These are phyloP conservation scores for Drosophila paranaensis DNA, from an alignment of 2,888 invertebrate species.

Conservation along the genomic window DNA sequence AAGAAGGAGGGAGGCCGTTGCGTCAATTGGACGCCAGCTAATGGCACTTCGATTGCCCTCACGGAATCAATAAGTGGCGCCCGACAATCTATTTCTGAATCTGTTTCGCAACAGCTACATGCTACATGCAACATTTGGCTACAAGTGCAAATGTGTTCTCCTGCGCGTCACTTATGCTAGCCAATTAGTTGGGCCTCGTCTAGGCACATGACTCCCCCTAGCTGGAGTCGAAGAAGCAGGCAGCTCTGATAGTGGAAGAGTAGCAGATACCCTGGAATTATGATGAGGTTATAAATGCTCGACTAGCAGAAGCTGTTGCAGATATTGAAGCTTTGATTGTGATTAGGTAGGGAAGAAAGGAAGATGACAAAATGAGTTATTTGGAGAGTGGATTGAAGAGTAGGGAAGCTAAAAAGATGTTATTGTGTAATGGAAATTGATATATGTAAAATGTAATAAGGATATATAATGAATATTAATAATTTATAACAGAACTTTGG, in stretches of 20 bases:
- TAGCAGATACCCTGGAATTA: neutral
- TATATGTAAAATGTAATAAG: no score
- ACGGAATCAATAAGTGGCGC: conserved; percentile 30
- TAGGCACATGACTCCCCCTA: neutral
- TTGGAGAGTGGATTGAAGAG: neutral
- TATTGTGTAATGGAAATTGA: no score
- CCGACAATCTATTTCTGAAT: conserved; percentile 9
- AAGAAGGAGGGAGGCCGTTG: neutral
- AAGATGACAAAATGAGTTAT: neutral
- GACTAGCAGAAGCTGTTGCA: no score
- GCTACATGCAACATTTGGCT: conserved; percentile 14
- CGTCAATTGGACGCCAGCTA: conserved; percentile 21
- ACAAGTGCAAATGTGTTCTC: conserved; percentile 10
- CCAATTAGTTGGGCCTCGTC: conserved; percentile 17
- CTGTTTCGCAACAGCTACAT: conserved; percentile 15
- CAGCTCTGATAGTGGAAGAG: neutral
- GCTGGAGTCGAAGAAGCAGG: neutral
- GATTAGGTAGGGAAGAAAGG: neutral
- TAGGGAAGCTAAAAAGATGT: neutral
- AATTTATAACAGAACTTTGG: no score
- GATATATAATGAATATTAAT: no score
- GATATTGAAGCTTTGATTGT: neutral
- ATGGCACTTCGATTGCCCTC: conserved; percentile 9
- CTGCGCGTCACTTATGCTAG: neutral
- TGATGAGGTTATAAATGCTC: no score